These are phyloP conservation scores for Drosophila tanythrix DNA, from an alignment of 2,888 invertebrate species.

Conservation along the genomic window DNA sequence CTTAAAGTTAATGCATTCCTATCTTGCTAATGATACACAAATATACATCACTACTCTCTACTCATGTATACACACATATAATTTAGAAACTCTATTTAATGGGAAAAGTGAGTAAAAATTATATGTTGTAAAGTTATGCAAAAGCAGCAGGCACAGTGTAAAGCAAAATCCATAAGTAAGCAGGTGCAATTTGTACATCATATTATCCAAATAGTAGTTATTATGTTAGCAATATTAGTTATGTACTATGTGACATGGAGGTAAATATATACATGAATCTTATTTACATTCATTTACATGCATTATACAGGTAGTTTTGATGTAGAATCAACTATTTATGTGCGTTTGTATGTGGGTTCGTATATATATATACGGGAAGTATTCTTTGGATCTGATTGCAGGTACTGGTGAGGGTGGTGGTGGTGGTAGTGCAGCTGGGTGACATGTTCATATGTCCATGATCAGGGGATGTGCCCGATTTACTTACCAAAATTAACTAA, in stretches of 20 bases:
- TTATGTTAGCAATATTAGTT: neutral
- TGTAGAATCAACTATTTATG: conserved; percentile 13
- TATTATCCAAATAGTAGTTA: neutral
- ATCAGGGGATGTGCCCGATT: conserved; percentile 37
- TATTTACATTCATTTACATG: conserved; percentile 16
- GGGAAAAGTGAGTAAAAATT: neutral
- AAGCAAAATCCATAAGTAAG: conserved; percentile 13
- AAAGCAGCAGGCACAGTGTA: conserved; percentile 15
- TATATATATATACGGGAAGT: conserved; percentile 21
- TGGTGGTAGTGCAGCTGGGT: conserved; percentile 35
- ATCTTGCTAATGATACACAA: conserved; percentile 8
- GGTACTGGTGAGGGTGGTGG: conserved; percentile 13
- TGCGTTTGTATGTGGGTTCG: conserved; percentile 7
- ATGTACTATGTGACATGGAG: neutral
- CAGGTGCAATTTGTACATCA: conserved; percentile 19
- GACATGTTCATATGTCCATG: conserved; percentile 33
- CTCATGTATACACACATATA: neutral
- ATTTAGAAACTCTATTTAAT: neutral
- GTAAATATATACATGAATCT: neutral
- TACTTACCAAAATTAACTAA: conserved; percentile 43
- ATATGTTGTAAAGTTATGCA: neutral
- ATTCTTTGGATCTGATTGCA: conserved; percentile 29
- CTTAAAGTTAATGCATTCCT: conserved; percentile 13
- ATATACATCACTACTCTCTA: conserved; percentile 7
- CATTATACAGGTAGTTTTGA: conserved; percentile 20